These are phyloP conservation scores for Mormoops blainvillei DNA, from an alignment of 2,113 vertebrate species.

Conservation along the genomic window DNA sequence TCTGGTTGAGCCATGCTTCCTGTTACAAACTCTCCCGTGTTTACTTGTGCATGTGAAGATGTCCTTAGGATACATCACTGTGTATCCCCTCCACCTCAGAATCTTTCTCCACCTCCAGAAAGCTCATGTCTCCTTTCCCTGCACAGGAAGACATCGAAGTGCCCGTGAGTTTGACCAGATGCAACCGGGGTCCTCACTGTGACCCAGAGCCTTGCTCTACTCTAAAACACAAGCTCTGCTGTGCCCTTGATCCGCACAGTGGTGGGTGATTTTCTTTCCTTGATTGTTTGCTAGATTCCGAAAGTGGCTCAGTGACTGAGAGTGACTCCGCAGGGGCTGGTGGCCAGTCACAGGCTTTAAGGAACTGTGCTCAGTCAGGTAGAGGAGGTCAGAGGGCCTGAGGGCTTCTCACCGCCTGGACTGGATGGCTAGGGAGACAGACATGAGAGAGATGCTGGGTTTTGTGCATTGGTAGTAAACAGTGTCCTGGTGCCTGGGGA, in stretches of 20 bases:
- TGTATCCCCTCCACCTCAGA: background rate
- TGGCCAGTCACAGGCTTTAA: background rate
- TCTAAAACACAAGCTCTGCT: background rate
- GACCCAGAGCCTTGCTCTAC: background rate
- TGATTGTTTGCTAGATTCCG: background rate
- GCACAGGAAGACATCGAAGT: background rate
- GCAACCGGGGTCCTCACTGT: background rate
- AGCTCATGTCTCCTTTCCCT: background rate
- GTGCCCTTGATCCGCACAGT: background rate
- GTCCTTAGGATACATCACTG: background rate
- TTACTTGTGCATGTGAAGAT: background rate
- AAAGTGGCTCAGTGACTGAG: background rate
- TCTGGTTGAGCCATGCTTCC: background rate
- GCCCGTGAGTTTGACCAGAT: background rate
- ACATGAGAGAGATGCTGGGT: background rate
- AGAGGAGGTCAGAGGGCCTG: background rate
- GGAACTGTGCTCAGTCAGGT: background rate
- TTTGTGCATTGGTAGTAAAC: background rate
- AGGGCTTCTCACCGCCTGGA: background rate
- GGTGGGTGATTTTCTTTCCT: background rate
- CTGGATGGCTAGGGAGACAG: background rate
- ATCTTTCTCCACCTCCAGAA: background rate
- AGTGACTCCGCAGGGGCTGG: background rate
- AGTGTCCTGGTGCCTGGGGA: background rate
- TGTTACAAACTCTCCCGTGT: rapidly evolving